Percentiles rank a stretch among this genome's conserved stretches.
These are phyloP conservation scores for Diglossa brunneiventris DNA, from an alignment of 2,113 vertebrate genomes.

Conservation along the genomic window DNA sequence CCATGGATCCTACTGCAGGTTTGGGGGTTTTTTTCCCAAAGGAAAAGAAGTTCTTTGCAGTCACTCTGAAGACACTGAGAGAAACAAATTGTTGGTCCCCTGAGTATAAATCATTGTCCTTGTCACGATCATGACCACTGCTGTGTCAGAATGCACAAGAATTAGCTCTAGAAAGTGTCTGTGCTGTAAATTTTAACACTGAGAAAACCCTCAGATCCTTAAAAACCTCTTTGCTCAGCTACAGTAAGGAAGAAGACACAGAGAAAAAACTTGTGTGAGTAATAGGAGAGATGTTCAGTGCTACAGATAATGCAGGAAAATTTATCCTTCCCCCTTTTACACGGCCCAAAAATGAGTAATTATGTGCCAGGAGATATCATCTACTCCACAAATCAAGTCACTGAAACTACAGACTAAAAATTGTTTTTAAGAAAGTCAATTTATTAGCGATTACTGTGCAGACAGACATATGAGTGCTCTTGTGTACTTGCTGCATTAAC, in stretches of 20 bases:
- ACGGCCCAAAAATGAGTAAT: conserved; percentile 42
- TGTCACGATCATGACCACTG: background rate
- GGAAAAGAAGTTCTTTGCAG: background rate
- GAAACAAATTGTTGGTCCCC: background rate
- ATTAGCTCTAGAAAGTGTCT: background rate
- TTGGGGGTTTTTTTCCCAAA: background rate
- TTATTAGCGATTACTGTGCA: conserved; percentile 50
- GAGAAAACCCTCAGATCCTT: background rate
- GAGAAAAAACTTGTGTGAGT: background rate
- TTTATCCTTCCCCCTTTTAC: conserved; percentile 20
- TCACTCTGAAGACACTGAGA: background rate
- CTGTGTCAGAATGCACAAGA: background rate
- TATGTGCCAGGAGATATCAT: conserved; percentile 47
- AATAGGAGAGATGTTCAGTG: background rate
- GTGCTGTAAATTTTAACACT: background rate
- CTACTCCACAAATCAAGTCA: conserved; percentile 49
- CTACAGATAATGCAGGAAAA: conserved; percentile 22
- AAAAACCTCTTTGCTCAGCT: background rate
- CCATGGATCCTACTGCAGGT: background rate
- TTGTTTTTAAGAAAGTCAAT: conserved; percentile 41
- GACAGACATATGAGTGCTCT: conserved; percentile 28
- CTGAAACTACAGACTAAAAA: conserved; percentile 19
- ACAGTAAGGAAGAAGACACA: background rate
- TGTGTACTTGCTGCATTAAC: conserved; percentile 39
- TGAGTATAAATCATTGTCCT: background rate